These are phyloP conservation scores for Cochlearius cochlearius DNA, from an alignment of 2,113 vertebrate species.

Conservation along the genomic window DNA sequence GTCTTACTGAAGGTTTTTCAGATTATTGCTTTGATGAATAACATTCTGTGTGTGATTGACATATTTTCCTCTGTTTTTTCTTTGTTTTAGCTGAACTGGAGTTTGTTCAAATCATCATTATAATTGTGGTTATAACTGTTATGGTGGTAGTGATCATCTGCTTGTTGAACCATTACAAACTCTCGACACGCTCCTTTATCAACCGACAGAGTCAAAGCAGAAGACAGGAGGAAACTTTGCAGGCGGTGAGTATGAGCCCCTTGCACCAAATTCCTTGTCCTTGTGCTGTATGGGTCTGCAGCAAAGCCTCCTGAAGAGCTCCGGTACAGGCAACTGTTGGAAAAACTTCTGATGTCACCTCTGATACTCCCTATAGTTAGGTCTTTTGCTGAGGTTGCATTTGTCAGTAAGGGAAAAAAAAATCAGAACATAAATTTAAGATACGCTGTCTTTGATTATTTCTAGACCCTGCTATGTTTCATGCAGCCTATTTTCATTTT, in stretches of 20 bases:
- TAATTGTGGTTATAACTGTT: slow-evolving; percentile 96
- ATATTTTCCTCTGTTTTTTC: background rate
- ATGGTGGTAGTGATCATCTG: slow-evolving; percentile 98
- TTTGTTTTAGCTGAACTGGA: slow-evolving; percentile 91
- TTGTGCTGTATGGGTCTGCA: background rate
- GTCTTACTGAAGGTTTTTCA: background rate
- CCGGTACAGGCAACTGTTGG: background rate
- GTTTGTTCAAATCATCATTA: slow-evolving; percentile 96
- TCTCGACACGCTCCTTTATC: slow-evolving; percentile 93
- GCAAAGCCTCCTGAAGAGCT: background rate
- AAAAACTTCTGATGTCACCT: background rate
- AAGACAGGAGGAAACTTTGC: slow-evolving; percentile 84
- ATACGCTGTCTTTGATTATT: background rate
- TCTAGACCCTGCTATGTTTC: background rate
- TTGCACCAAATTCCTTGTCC: background rate
- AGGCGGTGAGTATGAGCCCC: slow-evolving; percentile 80
- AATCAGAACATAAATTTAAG: background rate
- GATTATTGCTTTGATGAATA: background rate
- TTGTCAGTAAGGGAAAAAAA: background rate
- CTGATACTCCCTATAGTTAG: background rate
- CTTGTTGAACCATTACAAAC: slow-evolving; percentile 96
- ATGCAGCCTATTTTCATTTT: background rate
- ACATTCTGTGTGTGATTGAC: background rate
- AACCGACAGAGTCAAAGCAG: slow-evolving; percentile 87
- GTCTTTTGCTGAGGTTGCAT: background rate